These are phyloP conservation scores for Zhengitettix transpicula DNA, from an alignment of 2,888 invertebrate genomes.

Conservation along the genomic window DNA sequence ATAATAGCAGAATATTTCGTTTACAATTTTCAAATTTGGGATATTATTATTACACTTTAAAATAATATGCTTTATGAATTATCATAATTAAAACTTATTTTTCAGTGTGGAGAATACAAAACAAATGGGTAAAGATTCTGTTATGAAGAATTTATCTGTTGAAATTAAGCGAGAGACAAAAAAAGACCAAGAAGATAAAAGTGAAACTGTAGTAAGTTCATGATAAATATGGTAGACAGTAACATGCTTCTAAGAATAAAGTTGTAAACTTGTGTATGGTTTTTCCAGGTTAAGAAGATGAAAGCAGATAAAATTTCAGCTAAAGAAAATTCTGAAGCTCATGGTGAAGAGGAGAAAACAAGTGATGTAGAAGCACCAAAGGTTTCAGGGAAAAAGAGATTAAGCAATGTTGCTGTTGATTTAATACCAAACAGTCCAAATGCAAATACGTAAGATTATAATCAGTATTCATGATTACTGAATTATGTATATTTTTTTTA, in stretches of 20 bases:
- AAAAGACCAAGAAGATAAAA: not conserved
- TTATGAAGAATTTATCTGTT: too few species aligned
- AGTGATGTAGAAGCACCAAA: constrained; percentile 9
- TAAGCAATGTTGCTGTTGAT: constrained; percentile 23
- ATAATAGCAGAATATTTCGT: too few species aligned
- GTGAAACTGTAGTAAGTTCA: not conserved
- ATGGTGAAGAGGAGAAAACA: constrained; percentile 8
- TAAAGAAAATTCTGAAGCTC: too few species aligned
- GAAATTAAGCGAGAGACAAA: too few species aligned
- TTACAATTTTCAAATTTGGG: too few species aligned
- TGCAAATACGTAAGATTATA: not conserved
- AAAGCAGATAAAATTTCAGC: not conserved
- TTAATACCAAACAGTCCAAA: constrained; percentile 44
- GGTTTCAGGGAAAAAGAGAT: constrained; percentile 1
- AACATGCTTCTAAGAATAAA: not conserved
- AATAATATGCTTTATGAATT: too few species aligned
- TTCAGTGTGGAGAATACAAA: too few species aligned
- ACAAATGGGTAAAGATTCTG: too few species aligned
- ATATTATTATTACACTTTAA: too few species aligned
- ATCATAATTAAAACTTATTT: too few species aligned
- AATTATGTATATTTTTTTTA: not conserved
- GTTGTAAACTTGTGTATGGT: not conserved
- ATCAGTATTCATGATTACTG: not conserved
- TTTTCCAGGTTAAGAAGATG: not conserved
- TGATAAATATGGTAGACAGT: not conserved